phyloP scores from a whole-genome alignment of 2,113 vertebrate species.

The Syngnathus typhle region DNA sequence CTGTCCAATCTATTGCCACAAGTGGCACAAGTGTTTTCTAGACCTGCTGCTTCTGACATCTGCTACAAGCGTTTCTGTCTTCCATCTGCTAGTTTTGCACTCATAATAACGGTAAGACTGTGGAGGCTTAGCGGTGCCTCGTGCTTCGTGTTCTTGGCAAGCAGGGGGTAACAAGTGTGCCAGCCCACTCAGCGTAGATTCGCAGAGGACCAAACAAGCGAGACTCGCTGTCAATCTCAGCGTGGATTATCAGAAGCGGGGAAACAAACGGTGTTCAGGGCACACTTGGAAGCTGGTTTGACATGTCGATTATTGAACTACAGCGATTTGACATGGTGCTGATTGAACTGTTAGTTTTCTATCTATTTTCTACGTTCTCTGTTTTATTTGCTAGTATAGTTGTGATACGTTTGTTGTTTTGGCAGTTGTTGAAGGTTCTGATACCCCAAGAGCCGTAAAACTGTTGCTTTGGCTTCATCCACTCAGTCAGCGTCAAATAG shows the following conservation, averaged over 20 bases:
- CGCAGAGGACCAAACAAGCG: constrained; percentile 8
- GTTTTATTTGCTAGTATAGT: not conserved
- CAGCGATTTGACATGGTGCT: not conserved
- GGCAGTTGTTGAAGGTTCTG: not conserved
- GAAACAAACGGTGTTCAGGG: constrained; percentile 10
- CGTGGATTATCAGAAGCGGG: constrained; percentile 2
- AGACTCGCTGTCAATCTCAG: constrained; percentile 15
- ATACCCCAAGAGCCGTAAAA: not conserved
- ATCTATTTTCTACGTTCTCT: not conserved
- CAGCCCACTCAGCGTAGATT: constrained; percentile 23
- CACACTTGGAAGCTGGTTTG: constrained; percentile 11
- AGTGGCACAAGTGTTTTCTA: constrained; percentile 2
- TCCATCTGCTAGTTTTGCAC: constrained; percentile 6
- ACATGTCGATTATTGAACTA: constrained; percentile 16
- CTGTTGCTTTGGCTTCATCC: not conserved
- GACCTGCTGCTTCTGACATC: constrained; percentile 4
- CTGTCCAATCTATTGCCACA: not conserved
- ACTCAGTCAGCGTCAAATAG: not conserved
- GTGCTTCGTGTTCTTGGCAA: constrained; percentile 30
- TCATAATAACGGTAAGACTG: not conserved
- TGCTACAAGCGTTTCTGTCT: constrained; percentile 9
- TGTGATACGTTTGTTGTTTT: not conserved
- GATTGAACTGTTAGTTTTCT: not conserved
- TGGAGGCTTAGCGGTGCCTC: constrained; percentile 9
- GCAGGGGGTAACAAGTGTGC: not conserved